These are phyloP conservation scores for Limnephilus rhombicus DNA, from an alignment of 2,888 invertebrate species.

Conservation along the genomic window DNA sequence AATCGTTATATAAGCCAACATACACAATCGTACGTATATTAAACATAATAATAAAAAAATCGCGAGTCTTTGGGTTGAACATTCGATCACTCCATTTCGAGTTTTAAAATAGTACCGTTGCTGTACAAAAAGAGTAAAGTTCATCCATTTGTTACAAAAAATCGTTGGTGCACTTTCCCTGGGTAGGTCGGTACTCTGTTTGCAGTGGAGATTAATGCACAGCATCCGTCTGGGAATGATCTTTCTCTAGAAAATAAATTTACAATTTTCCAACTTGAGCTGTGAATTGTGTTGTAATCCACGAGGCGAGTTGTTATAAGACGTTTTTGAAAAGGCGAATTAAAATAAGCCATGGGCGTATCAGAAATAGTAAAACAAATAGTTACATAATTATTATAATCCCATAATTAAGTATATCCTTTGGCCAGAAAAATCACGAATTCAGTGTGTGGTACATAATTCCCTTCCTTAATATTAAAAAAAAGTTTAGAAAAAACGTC, in stretches of 20 bases:
- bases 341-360: not conserved
- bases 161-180: not conserved
- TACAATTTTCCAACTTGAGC: not conserved
- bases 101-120: not conserved
- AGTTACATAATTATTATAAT: no score
- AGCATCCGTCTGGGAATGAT: constrained; percentile 25
- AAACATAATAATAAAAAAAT: no score
- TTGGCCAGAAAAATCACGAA: no score
- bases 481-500: no score
- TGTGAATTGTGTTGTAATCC: constrained; percentile 1
- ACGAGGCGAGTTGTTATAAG: not conserved
- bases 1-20: no score
- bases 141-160: not conserved
- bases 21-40: no score
- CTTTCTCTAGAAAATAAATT: not conserved
- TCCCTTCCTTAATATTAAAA: no score
- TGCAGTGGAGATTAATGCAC: constrained; percentile 20
- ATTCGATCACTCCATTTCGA: not conserved
- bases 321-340: not conserved
- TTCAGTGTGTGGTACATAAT: no score
- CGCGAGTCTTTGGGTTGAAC: not conserved
- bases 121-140: not conserved
- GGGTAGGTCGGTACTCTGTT: constrained; percentile 19
- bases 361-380: not conserved
- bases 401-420: no score